A percentile compares a stretch with the other conserved stretches of the same genome.
These are phyloP conservation scores for Scomberomorus guttatus DNA, from an alignment of 2,797 vertebrate genomes.

Conservation along the genomic window DNA sequence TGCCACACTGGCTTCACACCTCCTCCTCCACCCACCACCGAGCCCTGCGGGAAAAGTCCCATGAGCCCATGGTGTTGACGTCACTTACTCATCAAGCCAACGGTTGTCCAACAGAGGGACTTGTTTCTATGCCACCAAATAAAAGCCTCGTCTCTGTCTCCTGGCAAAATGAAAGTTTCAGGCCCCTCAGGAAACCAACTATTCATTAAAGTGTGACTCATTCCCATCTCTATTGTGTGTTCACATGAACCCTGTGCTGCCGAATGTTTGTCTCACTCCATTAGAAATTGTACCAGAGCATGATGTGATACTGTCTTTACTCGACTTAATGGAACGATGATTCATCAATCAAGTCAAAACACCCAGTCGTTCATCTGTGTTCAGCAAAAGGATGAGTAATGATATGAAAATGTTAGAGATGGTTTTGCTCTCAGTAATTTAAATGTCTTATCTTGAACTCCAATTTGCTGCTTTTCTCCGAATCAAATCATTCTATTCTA, in stretches of 20 bases:
- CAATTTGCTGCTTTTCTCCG: constrained; percentile 3
- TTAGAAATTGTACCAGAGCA: not conserved
- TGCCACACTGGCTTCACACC: constrained; percentile 54
- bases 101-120: constrained; percentile 54
- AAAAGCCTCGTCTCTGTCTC: constrained; percentile 53
- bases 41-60: constrained; percentile 60
- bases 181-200: constrained; percentile 56
- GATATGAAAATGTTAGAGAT: not conserved
- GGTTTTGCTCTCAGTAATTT: not conserved
- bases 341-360: constrained; percentile 34
- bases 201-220: constrained; percentile 65
- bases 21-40: constrained; percentile 51
- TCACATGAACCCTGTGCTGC: constrained; percentile 28
- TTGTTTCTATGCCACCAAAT: constrained; percentile 71
- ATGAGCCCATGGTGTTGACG: constrained; percentile 53
- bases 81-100: constrained; percentile 58
- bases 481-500: constrained; percentile 9
- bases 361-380: constrained; percentile 1
- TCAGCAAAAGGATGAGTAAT: constrained; percentile 16
- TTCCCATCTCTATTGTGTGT: constrained; percentile 44
- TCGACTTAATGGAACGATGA: constrained; percentile 16
- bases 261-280: constrained; percentile 23
- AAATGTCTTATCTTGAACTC: constrained; percentile 7
- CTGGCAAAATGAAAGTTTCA: constrained; percentile 64
- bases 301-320: not conserved